Evolutionary conservation across 1,140 invertebrate species (phyloP).

Genomic region (Trachymyrmex septentrionalis): DNA sequence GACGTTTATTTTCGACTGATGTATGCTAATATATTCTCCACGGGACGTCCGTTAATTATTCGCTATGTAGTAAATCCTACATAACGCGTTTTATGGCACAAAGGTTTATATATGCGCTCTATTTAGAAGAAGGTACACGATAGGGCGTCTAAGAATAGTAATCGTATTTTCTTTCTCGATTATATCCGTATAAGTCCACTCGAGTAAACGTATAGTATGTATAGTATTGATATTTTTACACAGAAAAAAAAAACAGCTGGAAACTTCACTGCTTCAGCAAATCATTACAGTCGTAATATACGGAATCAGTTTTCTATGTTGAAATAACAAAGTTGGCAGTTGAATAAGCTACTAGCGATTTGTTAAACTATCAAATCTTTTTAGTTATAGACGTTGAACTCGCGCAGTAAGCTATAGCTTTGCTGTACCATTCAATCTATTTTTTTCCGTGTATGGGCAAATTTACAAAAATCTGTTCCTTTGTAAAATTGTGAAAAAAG

Average conservation of each 20-base stretch:
- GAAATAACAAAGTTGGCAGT: too few relatives aligned
- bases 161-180: not conserved
- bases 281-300: too few relatives aligned
- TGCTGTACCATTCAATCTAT: too few relatives aligned
- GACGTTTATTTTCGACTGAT: slow-evolving; percentile 74
- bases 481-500: not conserved
- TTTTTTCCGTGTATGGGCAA: not conserved
- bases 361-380: too few relatives aligned
- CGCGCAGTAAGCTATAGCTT: too few relatives aligned
- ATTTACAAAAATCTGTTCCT: not conserved
- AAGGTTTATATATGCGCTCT: slow-evolving; percentile 11
- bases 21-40: slow-evolving; percentile 73
- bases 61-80: slow-evolving; percentile 42
- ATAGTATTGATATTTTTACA: not conserved
- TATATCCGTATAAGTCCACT: not conserved
- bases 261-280: too few relatives aligned
- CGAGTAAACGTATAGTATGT: not conserved
- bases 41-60: slow-evolving; percentile 68
- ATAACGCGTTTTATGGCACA: not conserved
- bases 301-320: too few relatives aligned
- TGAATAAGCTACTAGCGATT: too few relatives aligned
- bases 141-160: slow-evolving; percentile 17
- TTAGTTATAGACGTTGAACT: too few relatives aligned
- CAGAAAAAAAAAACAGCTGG: not conserved
- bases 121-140: slow-evolving; percentile 14